Evolutionary conservation across 2,888 invertebrate genomes (phyloP).

Genomic region (Piscicola geometra): DNA sequence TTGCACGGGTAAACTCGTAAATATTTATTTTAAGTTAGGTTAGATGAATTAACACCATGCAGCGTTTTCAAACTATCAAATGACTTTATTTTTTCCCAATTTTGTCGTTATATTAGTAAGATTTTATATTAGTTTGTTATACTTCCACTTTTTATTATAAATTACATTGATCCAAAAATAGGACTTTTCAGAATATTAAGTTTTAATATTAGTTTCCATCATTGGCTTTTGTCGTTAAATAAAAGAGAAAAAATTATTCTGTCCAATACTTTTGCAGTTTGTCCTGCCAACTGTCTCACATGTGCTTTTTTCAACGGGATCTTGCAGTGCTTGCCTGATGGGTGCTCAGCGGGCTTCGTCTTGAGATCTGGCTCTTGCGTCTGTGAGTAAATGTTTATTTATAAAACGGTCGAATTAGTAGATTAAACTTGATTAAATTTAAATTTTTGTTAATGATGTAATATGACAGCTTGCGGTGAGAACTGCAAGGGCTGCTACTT

Average conservation of each 20-base stretch:
- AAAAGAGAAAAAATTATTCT: no score
- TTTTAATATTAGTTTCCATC: no score
- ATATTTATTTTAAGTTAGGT: no score
- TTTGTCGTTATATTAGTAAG: no score
- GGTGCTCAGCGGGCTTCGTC: slow-evolving; percentile 34
- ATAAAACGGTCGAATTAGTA: background rate
- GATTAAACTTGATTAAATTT: background rate
- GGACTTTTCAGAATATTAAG: no score
- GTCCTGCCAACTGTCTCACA: slow-evolving; percentile 38
- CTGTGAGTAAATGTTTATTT: slow-evolving; percentile 19
- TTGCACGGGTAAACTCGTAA: slow-evolving; percentile 32
- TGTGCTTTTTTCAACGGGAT: slow-evolving; percentile 29
- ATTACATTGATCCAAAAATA: no score
- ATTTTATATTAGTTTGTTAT: no score
- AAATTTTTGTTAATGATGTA: background rate
- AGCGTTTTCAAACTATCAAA: no score
- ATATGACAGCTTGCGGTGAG: background rate
- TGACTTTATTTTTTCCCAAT: no score
- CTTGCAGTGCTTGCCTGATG: slow-evolving; percentile 34
- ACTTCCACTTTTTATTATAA: no score
- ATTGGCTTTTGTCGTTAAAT: no score
- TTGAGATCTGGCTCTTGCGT: slow-evolving; percentile 23
- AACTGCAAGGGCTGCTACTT: background rate
- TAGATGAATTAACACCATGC: no score
- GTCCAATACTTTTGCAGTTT: slow-evolving; percentile 32